A percentile compares a stretch with the other conserved stretches of the same genome.
Conservation (phyloP, 2,888 invertebrate species). For the Enchytraeus crypticus region DNA sequence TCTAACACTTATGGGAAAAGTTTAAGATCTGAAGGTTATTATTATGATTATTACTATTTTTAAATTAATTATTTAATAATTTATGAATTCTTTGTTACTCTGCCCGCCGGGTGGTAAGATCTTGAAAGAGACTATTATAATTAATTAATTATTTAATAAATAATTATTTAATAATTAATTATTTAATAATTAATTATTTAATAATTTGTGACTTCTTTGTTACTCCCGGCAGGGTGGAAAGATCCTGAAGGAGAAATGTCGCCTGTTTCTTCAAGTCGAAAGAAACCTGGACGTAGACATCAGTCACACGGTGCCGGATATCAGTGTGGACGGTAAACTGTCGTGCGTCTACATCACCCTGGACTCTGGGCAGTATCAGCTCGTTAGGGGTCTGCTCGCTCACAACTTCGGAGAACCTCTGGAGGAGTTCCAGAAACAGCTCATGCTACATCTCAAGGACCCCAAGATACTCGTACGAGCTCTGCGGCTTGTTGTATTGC, state of each 20-base stretch:
- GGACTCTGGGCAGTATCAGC: conserved; percentile 74
- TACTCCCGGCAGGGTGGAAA: conserved; percentile 32
- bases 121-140: too few species aligned
- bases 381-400: conserved; percentile 74
- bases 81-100: too few species aligned
- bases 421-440: conserved; percentile 50
- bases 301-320: conserved; percentile 61
- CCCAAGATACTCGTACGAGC: conserved; percentile 42
- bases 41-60: too few species aligned
- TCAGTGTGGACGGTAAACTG: conserved; percentile 73
- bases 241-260: conserved; percentile 62
- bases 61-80: too few species aligned
- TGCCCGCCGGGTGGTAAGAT: too few species aligned
- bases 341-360: conserved; percentile 74
- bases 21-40: too few species aligned
- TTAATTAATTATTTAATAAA: not conserved
- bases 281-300: conserved; percentile 64
- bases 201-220: not conserved
- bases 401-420: conserved; percentile 82
- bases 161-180: not conserved
- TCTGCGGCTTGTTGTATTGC: not conserved
- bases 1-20: too few species aligned
- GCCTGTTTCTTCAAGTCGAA: conserved; percentile 70
- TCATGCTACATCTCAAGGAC: conserved; percentile 50
- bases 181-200: not conserved